A percentile compares a stretch with the other conserved stretches of the same genome.
phyloP scores from a whole-genome alignment of 2,113 vertebrate genomes.

The Colossoma macropomum region DNA sequence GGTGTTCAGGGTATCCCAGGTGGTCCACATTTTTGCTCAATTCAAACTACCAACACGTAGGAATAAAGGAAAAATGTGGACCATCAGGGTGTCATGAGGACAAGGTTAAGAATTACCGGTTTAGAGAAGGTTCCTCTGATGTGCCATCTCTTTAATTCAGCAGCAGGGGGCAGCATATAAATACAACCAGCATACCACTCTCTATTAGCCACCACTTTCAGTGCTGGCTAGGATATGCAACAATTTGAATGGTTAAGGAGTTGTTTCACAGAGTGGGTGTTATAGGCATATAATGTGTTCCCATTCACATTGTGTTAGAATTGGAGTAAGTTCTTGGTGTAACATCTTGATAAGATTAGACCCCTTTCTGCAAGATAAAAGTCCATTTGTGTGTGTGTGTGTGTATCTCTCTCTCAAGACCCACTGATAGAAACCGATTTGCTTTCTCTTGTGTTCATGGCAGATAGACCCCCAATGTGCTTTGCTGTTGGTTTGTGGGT shows the following conservation, averaged over 20 bases:
- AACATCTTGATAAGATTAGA: background rate
- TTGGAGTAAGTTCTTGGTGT: background rate
- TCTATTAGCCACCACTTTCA: slow-evolving; percentile 3
- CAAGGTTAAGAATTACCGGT: background rate
- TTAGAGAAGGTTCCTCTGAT: background rate
- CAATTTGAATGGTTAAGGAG: background rate
- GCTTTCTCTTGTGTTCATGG: slow-evolving; percentile 28
- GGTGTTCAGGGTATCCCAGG: too few relatives aligned
- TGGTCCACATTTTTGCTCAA: too few relatives aligned
- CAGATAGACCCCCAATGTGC: slow-evolving; percentile 43
- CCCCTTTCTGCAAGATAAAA: slow-evolving; percentile 13
- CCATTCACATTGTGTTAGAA: too few relatives aligned
- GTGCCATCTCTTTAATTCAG: slow-evolving; percentile 18
- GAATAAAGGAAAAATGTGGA: too few relatives aligned
- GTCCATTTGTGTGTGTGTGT: background rate
- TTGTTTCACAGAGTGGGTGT: slow-evolving; percentile 6
- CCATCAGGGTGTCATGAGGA: background rate
- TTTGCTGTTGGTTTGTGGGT: slow-evolving; percentile 35
- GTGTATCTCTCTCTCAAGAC: background rate
- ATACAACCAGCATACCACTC: slow-evolving; percentile 20
- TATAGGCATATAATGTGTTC: background rate
- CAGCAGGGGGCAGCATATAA: slow-evolving; percentile 41
- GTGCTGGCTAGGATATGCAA: slow-evolving; percentile 14
- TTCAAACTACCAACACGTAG: too few relatives aligned
- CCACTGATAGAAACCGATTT: slow-evolving; percentile 13